A percentile compares a stretch with the other conserved stretches of the same genome.
phyloP scores from a whole-genome alignment of 2,797 vertebrate genomes.

The Erethizon dorsatum region DNA sequence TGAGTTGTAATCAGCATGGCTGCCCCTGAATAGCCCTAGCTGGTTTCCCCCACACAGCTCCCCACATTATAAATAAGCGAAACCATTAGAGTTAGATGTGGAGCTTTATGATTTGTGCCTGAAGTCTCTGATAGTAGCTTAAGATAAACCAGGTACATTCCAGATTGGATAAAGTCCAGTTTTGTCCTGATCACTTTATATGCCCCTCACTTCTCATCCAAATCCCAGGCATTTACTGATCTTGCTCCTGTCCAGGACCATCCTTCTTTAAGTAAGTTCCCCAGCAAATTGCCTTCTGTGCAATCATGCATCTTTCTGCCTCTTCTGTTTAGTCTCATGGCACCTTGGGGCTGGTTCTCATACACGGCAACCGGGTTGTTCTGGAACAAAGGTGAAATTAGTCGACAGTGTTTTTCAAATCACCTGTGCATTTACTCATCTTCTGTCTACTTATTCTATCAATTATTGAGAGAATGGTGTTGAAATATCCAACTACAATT shows the following conservation, averaged over 20 bases:
- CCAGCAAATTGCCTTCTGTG: not conserved
- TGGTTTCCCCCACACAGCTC: not conserved
- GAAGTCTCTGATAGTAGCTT: not conserved
- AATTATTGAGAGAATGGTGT: not conserved
- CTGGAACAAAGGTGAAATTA: not conserved
- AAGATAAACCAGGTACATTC: not conserved
- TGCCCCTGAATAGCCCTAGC: not conserved
- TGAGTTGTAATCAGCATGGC: too few relatives aligned
- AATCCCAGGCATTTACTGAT: not conserved
- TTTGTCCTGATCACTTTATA: not conserved
- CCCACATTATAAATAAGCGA: not conserved
- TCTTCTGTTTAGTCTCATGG: not conserved
- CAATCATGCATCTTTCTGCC: not conserved
- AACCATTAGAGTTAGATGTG: not conserved
- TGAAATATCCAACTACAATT: not conserved
- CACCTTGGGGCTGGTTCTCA: not conserved
- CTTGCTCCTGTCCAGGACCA: not conserved
- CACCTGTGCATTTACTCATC: not conserved
- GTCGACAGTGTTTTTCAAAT: too few relatives aligned
- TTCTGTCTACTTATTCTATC: not conserved
- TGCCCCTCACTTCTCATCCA: not conserved
- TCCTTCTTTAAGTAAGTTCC: not conserved
- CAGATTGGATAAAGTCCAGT: not conserved
- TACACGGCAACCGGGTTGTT: not conserved
- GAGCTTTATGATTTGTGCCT: not conserved